Evolutionary conservation across 2,888 invertebrate genomes (phyloP), one percentile per base, ranked within the genome.

Genomic region (Acanthoscelides obtectus): DNA sequence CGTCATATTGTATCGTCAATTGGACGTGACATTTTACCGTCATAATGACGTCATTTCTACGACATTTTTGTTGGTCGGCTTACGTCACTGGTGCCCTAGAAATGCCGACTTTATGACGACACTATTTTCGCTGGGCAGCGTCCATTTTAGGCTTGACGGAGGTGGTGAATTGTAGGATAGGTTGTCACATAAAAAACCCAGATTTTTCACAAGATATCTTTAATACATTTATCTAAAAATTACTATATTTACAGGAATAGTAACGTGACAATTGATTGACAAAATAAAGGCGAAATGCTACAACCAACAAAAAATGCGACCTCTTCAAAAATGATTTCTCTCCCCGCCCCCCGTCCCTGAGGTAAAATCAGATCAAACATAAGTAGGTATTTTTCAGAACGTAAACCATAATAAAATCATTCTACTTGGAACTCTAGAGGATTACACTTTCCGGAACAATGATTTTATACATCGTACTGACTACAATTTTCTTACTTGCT

Each of bases 401-500:
- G 45, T 12, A 45, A 45, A 45, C 45, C 1, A 45, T 45, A 45
- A 25, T 25, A 25, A 25, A 6, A 5, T 25, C 25, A 45, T 45
- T 45, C 45, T 17, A 45, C 12, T 12, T 45, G 5, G 17, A 45
- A 45, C 45, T 45, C 45, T 3, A 69, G 25, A 69, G 25, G 68
- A 71, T 69, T 71, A 70, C 70, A 71, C 72, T 71, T 73, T 71
- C 70, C 72, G 77, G 77, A 79, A 77, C 77, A 77, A 77, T 74
- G 74, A 74, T 45, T 45, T 70, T 74, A 77, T 75, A 74, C 72
- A 75, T 78, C 75, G 71, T 74, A 70, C 72, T 71, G 71, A 74
- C 74, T 77, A 78, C 66, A 72, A 69, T 66, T 63, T 73, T 70
- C 73, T 74, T 77, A 75, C 69, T 69, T 68, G 74, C 80, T 81